Base-by-base conservation (phyloP, 2,888 invertebrate genomes). In the Mellilla xanthometata region DNA sequence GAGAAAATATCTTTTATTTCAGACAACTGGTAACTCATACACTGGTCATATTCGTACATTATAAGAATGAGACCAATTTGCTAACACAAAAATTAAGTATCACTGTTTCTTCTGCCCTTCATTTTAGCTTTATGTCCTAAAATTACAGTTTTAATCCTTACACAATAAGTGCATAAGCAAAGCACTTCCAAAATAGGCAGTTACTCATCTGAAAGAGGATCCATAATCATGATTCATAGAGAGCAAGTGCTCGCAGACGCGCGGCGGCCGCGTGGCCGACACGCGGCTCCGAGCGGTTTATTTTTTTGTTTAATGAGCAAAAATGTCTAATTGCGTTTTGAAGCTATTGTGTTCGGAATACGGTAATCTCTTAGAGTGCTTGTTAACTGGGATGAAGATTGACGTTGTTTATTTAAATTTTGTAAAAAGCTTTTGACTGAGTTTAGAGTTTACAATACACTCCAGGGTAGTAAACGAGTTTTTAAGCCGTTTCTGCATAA, bases 261-360 rank as follows among this genome's bases (percentile, higher is more conserved):
- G 7, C 12, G 36, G 19, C 36, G 28, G n/a, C 7, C 24, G 43
- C 60, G 60, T 12, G 65, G 44, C 44, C 59, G 68, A 71, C 56
- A 71, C 57, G 56, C 45, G 52, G 9, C 51, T 48, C 48, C 51
- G 19, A 47, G 47, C 49, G 49, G 57, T 35, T 62, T 65, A 55
- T 62, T 62, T 65, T 48, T 70, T 62, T 61, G 58, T 60, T 57
- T 73, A 79, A 81, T 72, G 73, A 76, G 73, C 67, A 75, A 78
- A 76, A 81, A 80, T 74, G 61, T 69, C 68, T 83, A 83, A 84
- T 84, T 81, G 79, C 76, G 35, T 56, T 69, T 65, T 60, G 58
- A 62, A 60, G 54, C 58, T 58, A 62, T 72, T 73, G 68, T 69
- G 56, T 48, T 55, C 24, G 24, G 58, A 41, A 58, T 60, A 60